phyloP scores from a whole-genome alignment of 2,888 invertebrate genomes.

The Rhabditophanes sp. region DNA sequence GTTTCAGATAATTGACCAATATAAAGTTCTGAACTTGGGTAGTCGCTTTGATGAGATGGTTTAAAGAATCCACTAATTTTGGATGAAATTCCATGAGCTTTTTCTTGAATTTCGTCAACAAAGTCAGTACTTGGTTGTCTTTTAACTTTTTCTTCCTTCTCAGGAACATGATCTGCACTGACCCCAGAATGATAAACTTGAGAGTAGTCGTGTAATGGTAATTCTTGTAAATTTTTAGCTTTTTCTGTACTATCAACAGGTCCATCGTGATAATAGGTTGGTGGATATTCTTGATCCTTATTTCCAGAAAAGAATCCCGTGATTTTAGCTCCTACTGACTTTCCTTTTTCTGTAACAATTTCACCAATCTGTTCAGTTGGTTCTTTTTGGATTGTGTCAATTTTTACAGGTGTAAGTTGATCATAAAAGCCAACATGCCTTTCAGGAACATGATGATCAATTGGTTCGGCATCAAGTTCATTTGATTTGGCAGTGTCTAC shows the following conservation, averaged over 20 bases:
- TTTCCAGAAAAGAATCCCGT: conserved; percentile 15
- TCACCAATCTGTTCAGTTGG: conserved; percentile 8
- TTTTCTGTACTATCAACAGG: conserved; percentile 13
- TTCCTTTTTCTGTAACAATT: conserved; percentile 5
- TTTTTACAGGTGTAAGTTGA: conserved; percentile 1
- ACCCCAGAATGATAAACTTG: too few relatives aligned
- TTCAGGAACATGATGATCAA: conserved; percentile 10
- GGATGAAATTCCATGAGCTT: too few relatives aligned
- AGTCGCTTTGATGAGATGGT: too few relatives aligned
- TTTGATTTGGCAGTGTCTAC: conserved; percentile 7
- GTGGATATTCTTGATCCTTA: conserved; percentile 15
- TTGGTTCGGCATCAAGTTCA: conserved; percentile 13
- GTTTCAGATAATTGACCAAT: too few relatives aligned
- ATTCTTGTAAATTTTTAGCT: conserved; percentile 12
- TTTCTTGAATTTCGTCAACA: too few relatives aligned
- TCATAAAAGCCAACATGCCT: conserved; percentile 15
- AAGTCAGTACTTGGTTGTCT: too few relatives aligned
- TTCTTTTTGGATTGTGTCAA: not conserved
- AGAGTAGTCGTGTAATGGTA: too few relatives aligned
- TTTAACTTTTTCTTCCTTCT: too few relatives aligned
- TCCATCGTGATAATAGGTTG: conserved; percentile 14
- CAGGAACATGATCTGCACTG: too few relatives aligned
- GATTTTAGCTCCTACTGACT: conserved; percentile 6
- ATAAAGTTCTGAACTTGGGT: too few relatives aligned
- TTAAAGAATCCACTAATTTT: too few relatives aligned